Base-by-base conservation (phyloP, 2,113 vertebrate genomes). In the Tragelaphus strepsiceros region DNA sequence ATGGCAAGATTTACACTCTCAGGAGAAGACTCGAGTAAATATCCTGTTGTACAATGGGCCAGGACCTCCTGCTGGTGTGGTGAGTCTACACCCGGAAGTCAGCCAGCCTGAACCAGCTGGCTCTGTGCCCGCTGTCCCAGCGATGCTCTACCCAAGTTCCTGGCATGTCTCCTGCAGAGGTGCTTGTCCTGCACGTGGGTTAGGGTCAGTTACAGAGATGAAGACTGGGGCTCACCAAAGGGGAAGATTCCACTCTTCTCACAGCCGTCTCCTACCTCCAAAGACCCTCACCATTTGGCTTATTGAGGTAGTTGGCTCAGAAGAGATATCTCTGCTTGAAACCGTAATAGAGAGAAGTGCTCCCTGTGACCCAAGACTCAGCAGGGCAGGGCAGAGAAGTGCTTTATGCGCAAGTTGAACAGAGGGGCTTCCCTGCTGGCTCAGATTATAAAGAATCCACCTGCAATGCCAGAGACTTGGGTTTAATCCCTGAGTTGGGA, bases 101-200 rank as follows among this genome's bases (percentile, higher is more conserved):
- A 56, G n/a, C 5, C 74, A 43, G 35, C 53, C 49, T 3, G 6
- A 11, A 11, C 30, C 74, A 0, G 43, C 24, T 13, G 39, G 19
- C 32, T 51, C 43, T 56, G 24, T 24, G 22, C 56, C 35, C 28
- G 3, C 2, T 0, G 10, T 43, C 88, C 28, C 24, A 71, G 59
- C 15, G 32, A 39, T 53, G 19, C 71, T 39, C 43, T 56, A 0
- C 14, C 2, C 1, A 3, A 59, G n/a, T 56, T 46, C 49, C 64
- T 17, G 39, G 6, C 7, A 4, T 0, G 1, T 28, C 46, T 30
- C 5, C 51, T 19, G 10, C n/a, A 4, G 8, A 7, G 77, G 61
- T 15, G 11, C 62, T 49, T 90, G 62, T 3, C 56, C 49, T 77
- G 4, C 6, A 9, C 6, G 0, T 46, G 17, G 21, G 9, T 43